Conservation (phyloP, 2,888 invertebrate genomes). For the Acholoe squamosa region DNA sequence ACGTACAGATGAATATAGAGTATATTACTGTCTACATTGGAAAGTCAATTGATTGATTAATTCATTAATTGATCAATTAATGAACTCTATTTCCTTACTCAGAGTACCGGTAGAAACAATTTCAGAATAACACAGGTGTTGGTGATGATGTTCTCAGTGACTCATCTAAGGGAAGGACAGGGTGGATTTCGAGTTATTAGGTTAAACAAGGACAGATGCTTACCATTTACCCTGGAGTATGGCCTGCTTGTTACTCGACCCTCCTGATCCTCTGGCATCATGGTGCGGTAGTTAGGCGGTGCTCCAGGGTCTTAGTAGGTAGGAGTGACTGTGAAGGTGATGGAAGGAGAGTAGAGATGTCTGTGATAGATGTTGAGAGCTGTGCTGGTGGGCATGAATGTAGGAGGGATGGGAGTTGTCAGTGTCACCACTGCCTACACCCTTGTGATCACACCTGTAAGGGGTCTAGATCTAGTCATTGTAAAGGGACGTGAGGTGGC, state of each 20-base stretch:
- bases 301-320: neutral
- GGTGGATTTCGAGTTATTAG: neutral
- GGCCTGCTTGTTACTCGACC: neutral
- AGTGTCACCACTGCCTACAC: neutral
- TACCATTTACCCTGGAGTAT: neutral
- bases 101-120: too few species aligned
- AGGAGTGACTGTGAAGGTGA: neutral
- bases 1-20: too few species aligned
- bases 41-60: too few species aligned
- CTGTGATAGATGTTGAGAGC: constrained; percentile 13
- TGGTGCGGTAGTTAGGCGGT: neutral
- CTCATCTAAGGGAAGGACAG: neutral
- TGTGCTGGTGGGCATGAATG: neutral
- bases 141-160: neutral
- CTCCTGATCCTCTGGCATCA: neutral
- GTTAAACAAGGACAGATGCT: neutral
- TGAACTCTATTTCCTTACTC: too few species aligned
- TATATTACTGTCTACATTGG: too few species aligned
- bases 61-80: too few species aligned
- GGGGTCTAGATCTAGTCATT: neutral
- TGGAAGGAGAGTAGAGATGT: neutral
- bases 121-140: too few species aligned
- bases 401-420: neutral
- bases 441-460: neutral
- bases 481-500: neutral